These are phyloP conservation scores for Acheta domesticus DNA, from an alignment of 2,888 invertebrate species.

Conservation along the genomic window DNA sequence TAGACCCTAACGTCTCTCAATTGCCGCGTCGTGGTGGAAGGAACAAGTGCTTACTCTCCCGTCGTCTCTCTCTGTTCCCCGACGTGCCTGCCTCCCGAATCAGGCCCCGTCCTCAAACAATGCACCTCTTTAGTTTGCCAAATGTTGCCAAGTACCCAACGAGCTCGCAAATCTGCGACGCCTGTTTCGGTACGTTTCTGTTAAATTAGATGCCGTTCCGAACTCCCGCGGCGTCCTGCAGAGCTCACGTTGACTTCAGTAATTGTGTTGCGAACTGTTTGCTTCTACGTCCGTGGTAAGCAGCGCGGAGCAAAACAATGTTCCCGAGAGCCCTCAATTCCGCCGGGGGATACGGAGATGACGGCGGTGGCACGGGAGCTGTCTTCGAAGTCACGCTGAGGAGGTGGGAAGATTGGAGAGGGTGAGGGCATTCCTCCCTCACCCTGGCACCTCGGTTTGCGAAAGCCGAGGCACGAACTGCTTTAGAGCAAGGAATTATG, in stretches of 20 bases:
- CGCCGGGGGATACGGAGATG: neutral
- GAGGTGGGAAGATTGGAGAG: neutral
- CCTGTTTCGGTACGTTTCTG: neutral
- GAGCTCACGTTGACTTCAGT: slow-evolving; percentile 6
- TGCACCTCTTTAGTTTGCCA: slow-evolving; percentile 2
- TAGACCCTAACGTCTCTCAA: neutral
- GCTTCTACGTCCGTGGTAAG: neutral
- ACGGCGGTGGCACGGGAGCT: neutral
- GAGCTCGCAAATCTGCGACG: slow-evolving; percentile 18
- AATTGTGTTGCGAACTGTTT: slow-evolving; percentile 10
- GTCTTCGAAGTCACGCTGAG: slow-evolving; percentile 4
- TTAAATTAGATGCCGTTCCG: neutral
- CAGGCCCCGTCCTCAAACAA: neutral
- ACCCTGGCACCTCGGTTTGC: no score
- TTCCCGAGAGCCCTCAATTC: slow-evolving; percentile 2
- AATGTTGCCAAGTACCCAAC: slow-evolving; percentile 18
- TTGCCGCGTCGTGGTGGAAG: neutral
- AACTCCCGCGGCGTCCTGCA: neutral
- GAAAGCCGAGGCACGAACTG: no score
- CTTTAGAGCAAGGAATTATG: no score
- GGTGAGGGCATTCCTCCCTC: no score
- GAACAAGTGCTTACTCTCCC: neutral
- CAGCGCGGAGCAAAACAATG: neutral
- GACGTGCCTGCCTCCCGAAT: neutral
- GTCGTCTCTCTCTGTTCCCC: neutral